Conservation (phyloP, 2,888 invertebrate genomes). For the Ophraella communa region DNA sequence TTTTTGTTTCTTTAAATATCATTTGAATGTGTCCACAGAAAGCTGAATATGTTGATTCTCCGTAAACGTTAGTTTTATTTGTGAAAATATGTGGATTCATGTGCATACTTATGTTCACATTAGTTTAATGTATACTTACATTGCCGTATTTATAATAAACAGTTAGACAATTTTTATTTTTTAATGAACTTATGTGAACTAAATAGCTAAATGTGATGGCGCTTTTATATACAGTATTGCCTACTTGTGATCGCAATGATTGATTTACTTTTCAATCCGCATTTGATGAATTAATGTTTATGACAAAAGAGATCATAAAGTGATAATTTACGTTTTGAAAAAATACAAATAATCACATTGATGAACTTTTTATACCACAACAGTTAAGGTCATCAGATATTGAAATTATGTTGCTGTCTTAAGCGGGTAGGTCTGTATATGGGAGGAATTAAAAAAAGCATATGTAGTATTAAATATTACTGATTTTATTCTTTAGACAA, state of each 20-base stretch:
- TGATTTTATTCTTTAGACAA: background rate
- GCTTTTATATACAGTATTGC: slow-evolving; percentile 21
- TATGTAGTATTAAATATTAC: background rate
- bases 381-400: background rate
- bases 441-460: background rate
- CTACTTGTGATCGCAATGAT: background rate
- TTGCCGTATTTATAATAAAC: background rate
- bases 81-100: slow-evolving; percentile 15
- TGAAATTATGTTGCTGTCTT: background rate
- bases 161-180: background rate
- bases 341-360: background rate
- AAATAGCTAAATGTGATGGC: slow-evolving; percentile 38
- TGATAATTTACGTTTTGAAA: no score
- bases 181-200: slow-evolving; percentile 30
- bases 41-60: slow-evolving; percentile 7
- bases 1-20: background rate
- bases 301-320: no score
- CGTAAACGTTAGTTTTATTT: slow-evolving; percentile 11
- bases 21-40: slow-evolving; percentile 17
- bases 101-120: slow-evolving; percentile 20
- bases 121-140: slow-evolving; percentile 20
- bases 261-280: background rate
- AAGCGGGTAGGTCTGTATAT: background rate
- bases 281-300: background rate
- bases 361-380: background rate